Percentiles rank a stretch among this genome's conserved stretches.
These are phyloP conservation scores for Steinernema hermaphroditum DNA, from an alignment of 2,888 invertebrate species.

Conservation along the genomic window DNA sequence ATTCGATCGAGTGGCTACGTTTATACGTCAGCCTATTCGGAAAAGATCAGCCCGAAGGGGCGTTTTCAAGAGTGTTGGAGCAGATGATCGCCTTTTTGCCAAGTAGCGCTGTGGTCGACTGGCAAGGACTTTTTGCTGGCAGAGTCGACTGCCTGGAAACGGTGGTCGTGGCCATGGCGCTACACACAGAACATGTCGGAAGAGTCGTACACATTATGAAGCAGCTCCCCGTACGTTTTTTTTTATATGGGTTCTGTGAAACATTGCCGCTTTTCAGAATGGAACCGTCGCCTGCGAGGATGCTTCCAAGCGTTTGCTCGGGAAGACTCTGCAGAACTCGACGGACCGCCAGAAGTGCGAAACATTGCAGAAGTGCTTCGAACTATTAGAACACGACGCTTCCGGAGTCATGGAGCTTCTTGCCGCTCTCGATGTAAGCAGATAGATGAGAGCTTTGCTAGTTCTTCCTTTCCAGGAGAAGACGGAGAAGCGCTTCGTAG, in stretches of 20 bases:
- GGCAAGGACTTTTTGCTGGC: neutral
- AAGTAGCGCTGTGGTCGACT: neutral
- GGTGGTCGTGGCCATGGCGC: neutral
- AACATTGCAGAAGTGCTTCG: neutral
- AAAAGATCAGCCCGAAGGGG: neutral
- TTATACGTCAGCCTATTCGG: neutral
- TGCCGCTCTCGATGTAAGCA: neutral
- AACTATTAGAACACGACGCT: neutral
- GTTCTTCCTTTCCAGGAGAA: neutral
- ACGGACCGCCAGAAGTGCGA: neutral
- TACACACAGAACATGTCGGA: neutral
- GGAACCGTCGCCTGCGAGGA: neutral
- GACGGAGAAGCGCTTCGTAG: neutral
- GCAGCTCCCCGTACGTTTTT: neutral
- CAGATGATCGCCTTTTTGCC: neutral
- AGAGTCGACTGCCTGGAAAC: neutral
- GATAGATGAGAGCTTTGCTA: neutral
- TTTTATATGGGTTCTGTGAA: too few species aligned
- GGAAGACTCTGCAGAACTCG: neutral
- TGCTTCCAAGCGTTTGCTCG: neutral
- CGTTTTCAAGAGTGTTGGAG: neutral
- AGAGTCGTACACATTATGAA: neutral
- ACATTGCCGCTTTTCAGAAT: neutral
- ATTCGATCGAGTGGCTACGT: neutral
- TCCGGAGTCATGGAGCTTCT: neutral